Evolutionary conservation across 2,113 vertebrate genomes (phyloP).

Genomic region (Sclerurus mexicanus): DNA sequence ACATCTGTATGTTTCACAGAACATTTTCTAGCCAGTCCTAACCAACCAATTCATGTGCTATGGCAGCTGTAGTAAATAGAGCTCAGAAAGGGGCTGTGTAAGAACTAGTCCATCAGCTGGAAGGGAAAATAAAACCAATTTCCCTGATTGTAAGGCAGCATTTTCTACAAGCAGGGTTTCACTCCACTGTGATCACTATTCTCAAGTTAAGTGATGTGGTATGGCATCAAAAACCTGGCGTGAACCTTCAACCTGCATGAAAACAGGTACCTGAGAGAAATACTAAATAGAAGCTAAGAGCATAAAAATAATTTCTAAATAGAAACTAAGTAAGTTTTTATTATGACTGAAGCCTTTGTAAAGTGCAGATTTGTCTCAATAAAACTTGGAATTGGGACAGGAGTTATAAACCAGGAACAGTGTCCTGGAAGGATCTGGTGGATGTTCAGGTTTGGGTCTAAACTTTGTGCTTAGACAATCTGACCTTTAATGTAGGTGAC

Average conservation of each 20-base stretch:
- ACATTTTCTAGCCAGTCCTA: not conserved
- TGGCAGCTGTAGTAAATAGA: not conserved
- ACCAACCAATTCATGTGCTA: not conserved
- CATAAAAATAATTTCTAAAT: not conserved
- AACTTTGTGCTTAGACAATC: not conserved
- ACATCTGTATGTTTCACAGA: not conserved
- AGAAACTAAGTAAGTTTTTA: not conserved
- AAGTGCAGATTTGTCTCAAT: not conserved
- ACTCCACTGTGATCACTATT: no score
- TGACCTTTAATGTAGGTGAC: not conserved
- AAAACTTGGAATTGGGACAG: not conserved
- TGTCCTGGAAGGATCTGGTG: not conserved
- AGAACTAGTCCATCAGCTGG: not conserved
- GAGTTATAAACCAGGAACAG: not conserved
- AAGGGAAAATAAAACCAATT: not conserved
- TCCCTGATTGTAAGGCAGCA: not conserved
- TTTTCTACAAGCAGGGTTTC: not conserved
- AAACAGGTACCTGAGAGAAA: not conserved
- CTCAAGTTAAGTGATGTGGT: not conserved
- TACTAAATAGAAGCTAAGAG: not conserved
- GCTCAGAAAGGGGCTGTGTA: not conserved
- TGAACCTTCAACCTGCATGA: not conserved
- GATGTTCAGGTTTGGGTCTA: not conserved
- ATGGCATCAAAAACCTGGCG: not conserved
- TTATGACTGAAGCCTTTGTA: not conserved